A percentile compares a stretch with the other conserved stretches of the same genome.
phyloP scores from a whole-genome alignment of 2,797 vertebrate species.

The Mastacembelus armatus region DNA sequence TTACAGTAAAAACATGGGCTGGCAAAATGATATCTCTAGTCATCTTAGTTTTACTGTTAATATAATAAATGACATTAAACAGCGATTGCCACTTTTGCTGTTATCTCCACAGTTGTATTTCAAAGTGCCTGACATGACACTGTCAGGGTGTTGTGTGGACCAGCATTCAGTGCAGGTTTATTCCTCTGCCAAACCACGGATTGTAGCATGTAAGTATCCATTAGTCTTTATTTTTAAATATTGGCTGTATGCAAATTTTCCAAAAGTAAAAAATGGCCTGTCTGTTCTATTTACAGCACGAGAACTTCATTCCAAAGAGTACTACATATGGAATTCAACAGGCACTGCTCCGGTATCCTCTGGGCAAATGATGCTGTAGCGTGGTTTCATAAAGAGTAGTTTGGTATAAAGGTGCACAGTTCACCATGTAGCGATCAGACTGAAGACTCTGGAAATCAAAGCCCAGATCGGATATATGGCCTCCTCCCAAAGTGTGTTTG shows the following conservation, averaged over 20 bases:
- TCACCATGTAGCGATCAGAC: neutral
- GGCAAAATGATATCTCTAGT: neutral
- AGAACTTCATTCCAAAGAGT: conserved; percentile 92
- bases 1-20: neutral
- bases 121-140: conserved; percentile 91
- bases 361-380: conserved; percentile 78
- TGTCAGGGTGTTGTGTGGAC: conserved; percentile 94
- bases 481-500: no score
- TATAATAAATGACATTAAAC: no score
- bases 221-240: neutral
- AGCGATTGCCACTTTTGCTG: neutral
- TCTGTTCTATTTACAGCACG: conserved; percentile 81
- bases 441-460: conserved; percentile 16
- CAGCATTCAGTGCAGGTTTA: conserved; percentile 96
- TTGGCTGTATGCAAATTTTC: neutral
- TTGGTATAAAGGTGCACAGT: neutral
- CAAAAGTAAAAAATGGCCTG: conserved; percentile 6
- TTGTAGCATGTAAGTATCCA: conserved; percentile 87
- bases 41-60: neutral
- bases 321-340: conserved; percentile 97
- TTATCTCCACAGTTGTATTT: conserved; percentile 88
- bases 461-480: no score
- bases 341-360: conserved; percentile 87
- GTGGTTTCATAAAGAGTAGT: neutral
- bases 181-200: conserved; percentile 90